phyloP scores from a whole-genome alignment of 2,113 vertebrate genomes.

The zebrafish (Danio rerio) region DNA sequence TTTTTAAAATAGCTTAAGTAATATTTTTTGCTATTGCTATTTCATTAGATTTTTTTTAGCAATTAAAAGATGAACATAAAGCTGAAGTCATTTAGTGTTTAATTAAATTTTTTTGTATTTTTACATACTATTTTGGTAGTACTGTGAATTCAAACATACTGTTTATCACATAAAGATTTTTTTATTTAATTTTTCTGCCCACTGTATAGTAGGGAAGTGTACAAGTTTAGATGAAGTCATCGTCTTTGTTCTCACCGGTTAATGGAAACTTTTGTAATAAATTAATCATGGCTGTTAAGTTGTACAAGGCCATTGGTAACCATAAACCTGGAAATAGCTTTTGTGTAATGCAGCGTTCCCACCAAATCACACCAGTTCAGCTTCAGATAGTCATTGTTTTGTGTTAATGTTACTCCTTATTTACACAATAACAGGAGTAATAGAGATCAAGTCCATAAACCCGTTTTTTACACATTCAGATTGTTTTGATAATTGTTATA shows the following conservation, averaged over 20 bases:
- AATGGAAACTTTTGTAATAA: neutral
- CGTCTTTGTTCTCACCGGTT: neutral
- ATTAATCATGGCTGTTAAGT: neutral
- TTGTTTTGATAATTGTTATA: neutral
- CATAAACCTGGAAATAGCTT: neutral
- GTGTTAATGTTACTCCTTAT: constrained; percentile 3
- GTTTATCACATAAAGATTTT: too few relatives aligned
- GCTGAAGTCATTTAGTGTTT: too few relatives aligned
- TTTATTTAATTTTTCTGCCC: too few relatives aligned
- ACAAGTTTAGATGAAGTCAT: neutral
- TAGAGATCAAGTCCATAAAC: neutral
- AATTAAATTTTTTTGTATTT: too few relatives aligned
- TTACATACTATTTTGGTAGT: too few relatives aligned
- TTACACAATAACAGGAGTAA: neutral
- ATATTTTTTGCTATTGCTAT: neutral
- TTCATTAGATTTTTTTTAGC: too few relatives aligned
- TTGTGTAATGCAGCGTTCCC: neutral
- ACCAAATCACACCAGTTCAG: neutral
- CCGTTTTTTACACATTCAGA: neutral
- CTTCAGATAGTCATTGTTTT: neutral
- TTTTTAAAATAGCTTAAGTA: neutral
- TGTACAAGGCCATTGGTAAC: neutral
- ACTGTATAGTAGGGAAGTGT: too few relatives aligned
- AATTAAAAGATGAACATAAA: too few relatives aligned
- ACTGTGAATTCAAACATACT: too few relatives aligned